These are phyloP conservation scores for Cyprinodon variegatus DNA, from an alignment of 2,113 vertebrate species.

Conservation along the genomic window DNA sequence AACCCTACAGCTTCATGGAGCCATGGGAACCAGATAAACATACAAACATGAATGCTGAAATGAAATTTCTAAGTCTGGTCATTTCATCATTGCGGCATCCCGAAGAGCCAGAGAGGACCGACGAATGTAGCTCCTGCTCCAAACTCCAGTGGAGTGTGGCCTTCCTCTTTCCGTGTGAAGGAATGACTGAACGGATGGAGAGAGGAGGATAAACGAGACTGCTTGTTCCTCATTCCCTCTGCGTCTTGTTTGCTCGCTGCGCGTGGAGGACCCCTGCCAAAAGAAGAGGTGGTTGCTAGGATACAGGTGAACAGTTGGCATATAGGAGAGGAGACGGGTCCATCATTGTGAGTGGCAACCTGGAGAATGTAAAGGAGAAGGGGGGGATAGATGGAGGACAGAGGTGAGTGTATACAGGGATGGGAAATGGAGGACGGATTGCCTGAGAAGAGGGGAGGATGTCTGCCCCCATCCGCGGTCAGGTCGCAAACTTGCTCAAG, in stretches of 20 bases:
- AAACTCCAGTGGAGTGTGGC: slow-evolving; percentile 44
- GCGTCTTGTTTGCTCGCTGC: slow-evolving; percentile 75
- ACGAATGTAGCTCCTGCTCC: slow-evolving; percentile 17
- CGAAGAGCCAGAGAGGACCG: slow-evolving; percentile 18
- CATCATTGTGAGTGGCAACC: slow-evolving; percentile 72
- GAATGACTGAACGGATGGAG: slow-evolving; percentile 67
- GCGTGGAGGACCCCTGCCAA: slow-evolving; percentile 69
- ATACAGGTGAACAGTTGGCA: slow-evolving; percentile 83
- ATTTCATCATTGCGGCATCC: slow-evolving; percentile 8
- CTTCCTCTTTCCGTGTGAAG: slow-evolving; percentile 65
- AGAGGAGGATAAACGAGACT: slow-evolving; percentile 69
- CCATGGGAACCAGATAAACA: slow-evolving; percentile 40
- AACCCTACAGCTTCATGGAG: slow-evolving; percentile 43
- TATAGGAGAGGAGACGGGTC: slow-evolving; percentile 75
- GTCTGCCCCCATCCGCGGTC: slow-evolving; percentile 35
- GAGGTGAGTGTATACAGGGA: slow-evolving; percentile 42
- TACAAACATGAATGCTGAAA: slow-evolving; percentile 16
- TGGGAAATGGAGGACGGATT: slow-evolving; percentile 45
- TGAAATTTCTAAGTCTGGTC: neutral
- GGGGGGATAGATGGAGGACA: slow-evolving; percentile 47
- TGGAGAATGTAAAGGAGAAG: slow-evolving; percentile 63
- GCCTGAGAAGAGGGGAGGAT: slow-evolving; percentile 39
- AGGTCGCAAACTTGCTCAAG: slow-evolving; percentile 17
- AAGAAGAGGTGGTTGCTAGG: slow-evolving; percentile 83
- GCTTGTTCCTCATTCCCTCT: slow-evolving; percentile 73